Evolutionary conservation across 2,797 vertebrate genomes (phyloP), one percentile per base, ranked within the genome.

Genomic region (Sternarchorhynchus goeldii): DNA sequence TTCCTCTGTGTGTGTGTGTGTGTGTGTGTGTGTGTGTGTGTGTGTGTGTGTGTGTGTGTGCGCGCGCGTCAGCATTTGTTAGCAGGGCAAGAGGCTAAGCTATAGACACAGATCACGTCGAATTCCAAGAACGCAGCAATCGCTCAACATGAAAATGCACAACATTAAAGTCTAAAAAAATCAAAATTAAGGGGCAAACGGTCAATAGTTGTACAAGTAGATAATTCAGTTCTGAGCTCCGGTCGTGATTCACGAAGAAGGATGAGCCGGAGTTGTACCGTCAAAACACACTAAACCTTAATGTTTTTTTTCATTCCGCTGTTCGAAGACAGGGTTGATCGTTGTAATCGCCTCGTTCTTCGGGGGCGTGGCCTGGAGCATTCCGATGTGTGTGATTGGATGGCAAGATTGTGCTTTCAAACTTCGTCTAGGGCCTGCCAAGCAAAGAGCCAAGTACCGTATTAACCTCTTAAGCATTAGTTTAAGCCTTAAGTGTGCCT

Each of bases 281-380:
- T 88, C 87, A 88, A 86, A 90, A 87, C 89, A 88, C 91, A 91
- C 89, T 86, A 91, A 92, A 92, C 92, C 91, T 89, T 79, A 86
- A 88, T 86, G 87, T 90, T 86, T 90, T 91, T 90, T 92, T 93
- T 92, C 89, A 91, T 14, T 50, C 10, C 45, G 45, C 14, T 50
- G 93, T 93, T 94, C 88, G 90, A 87, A 93, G 85, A 95, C 92
- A 95, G 95, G 93, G 94, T 96, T 93, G 94, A 95, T 95, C 95
- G 94, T 90, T 94, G 91, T 96, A 97, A 96, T 96, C 93, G 92
- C 90, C 93, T 93, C 94, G 95, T 97, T 96, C 93, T 95, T 97
- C 96, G 96, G 4, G 94, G 95, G 93, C 85, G 92, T 90, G 90
- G 90, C 91, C 91, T 92, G 25, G 90, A 93, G 92, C 92, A 91